These are phyloP conservation scores for Porphyrio hochstetteri DNA, from an alignment of 2,113 vertebrate species.

Conservation along the genomic window DNA sequence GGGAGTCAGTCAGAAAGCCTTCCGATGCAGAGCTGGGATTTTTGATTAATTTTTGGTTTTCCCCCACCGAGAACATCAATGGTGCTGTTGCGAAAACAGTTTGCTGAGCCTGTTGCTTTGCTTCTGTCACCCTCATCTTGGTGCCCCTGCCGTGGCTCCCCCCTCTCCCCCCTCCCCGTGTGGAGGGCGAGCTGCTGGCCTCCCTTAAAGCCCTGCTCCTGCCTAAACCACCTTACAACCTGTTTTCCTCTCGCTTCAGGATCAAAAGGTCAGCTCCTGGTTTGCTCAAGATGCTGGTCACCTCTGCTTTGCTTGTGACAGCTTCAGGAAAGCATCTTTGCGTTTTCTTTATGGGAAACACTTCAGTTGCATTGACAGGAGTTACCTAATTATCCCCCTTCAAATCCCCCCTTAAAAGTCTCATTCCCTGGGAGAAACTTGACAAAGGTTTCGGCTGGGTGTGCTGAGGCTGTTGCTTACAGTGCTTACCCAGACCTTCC, in stretches of 20 bases:
- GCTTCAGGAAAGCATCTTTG: neutral
- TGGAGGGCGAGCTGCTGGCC: neutral
- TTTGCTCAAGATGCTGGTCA: neutral
- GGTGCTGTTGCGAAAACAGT: neutral
- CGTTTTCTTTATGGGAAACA: neutral
- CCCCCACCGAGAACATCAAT: neutral
- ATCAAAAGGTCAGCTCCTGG: neutral
- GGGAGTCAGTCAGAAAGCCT: neutral
- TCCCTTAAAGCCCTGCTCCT: neutral
- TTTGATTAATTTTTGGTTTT: neutral
- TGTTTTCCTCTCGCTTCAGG: neutral
- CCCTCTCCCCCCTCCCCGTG: neutral
- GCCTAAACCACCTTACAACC: accelerated
- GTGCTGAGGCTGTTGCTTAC: neutral
- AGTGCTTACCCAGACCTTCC: neutral
- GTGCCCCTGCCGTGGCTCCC: neutral
- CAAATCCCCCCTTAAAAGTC: neutral
- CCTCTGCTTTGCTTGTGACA: neutral
- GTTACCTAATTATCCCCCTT: neutral
- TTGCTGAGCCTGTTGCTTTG: neutral
- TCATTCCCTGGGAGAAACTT: neutral
- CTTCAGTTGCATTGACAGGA: neutral
- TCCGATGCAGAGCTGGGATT: neutral
- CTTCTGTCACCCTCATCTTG: neutral
- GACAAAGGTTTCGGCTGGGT: neutral